phyloP scores from a whole-genome alignment of 2,113 vertebrate genomes.

The Neodon shergylaensis region DNA sequence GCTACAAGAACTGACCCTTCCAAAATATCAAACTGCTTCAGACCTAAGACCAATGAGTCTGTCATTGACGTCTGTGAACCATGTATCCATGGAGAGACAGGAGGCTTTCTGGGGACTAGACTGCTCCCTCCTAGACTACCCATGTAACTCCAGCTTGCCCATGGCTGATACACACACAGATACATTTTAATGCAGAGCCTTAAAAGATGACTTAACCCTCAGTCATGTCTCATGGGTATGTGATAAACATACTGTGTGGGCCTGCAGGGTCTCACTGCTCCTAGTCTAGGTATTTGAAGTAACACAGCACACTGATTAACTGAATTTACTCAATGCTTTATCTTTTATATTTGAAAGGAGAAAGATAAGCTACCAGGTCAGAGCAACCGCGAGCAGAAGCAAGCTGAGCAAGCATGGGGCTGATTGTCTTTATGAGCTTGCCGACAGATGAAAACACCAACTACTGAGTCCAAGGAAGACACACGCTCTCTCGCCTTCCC shows the following conservation, averaged over 20 bases:
- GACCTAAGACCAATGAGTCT: background rate
- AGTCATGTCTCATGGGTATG: background rate
- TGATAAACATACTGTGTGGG: background rate
- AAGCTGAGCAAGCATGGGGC: background rate
- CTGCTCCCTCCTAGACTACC: background rate
- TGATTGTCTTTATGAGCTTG: background rate
- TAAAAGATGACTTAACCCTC: background rate
- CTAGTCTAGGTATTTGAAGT: background rate
- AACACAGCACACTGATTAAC: background rate
- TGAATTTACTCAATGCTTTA: background rate
- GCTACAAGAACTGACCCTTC: background rate
- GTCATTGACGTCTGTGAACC: background rate
- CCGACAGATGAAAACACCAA: background rate
- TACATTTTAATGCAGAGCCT: background rate
- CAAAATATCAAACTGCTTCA: background rate
- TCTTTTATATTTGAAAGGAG: conserved; percentile 8
- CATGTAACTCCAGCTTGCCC: background rate
- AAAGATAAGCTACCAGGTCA: background rate
- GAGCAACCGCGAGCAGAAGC: background rate
- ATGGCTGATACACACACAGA: background rate
- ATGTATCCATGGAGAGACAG: background rate
- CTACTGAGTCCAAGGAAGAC: background rate
- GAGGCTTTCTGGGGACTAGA: background rate
- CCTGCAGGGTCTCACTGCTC: background rate
- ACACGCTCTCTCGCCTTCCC: background rate